Evolutionary conservation across 2,113 vertebrate genomes (phyloP).

Genomic region (Toxostoma redivivum): DNA sequence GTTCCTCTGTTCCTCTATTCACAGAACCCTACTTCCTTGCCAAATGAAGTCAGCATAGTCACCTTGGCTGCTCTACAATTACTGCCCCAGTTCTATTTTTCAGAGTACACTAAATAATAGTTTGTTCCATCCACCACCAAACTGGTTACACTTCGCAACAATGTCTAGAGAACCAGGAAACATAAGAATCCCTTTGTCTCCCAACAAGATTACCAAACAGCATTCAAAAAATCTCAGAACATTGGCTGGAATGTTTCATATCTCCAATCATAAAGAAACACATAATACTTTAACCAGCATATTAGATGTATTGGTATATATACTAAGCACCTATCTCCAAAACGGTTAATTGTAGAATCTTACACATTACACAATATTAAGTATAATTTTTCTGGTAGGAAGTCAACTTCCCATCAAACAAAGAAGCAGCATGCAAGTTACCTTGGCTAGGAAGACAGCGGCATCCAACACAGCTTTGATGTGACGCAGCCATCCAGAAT

Average conservation of each 20-base stretch:
- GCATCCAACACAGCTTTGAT: constrained; percentile 93
- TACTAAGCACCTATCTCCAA: neutral
- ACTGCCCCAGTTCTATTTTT: neutral
- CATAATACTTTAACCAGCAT: neutral
- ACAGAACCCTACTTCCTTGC: neutral
- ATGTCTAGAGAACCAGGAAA: neutral
- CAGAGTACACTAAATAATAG: neutral
- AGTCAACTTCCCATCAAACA: neutral
- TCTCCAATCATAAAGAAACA: neutral
- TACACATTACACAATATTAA: neutral
- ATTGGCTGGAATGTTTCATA: neutral
- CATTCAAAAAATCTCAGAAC: neutral
- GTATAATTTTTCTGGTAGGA: neutral
- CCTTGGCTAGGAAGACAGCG: constrained; percentile 89
- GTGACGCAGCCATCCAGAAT: constrained; percentile 91
- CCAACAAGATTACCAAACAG: neutral
- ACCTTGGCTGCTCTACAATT: neutral
- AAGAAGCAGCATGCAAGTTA: constrained; percentile 41
- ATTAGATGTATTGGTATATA: neutral
- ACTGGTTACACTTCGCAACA: neutral
- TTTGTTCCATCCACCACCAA: neutral
- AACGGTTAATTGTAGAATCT: neutral
- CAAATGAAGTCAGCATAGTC: neutral
- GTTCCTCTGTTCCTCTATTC: neutral
- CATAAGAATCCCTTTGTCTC: neutral